phyloP scores from a whole-genome alignment of 2,797 vertebrate genomes.

The Sebastes nivosus region DNA sequence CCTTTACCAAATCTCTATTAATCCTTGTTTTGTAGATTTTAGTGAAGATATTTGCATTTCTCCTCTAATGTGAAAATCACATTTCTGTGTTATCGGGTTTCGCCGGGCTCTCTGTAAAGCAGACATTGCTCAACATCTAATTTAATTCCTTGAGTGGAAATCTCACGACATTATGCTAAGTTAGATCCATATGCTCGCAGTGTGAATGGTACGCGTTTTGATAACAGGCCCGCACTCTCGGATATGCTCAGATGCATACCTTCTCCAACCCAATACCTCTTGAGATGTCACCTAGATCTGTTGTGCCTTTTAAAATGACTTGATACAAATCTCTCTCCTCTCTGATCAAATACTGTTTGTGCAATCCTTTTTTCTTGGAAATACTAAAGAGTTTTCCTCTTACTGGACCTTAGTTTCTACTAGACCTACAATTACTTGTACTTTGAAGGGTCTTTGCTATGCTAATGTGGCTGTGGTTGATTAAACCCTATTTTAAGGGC shows the following conservation, averaged over 20 bases:
- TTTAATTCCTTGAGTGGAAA: conserved; percentile 75
- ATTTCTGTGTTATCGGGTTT: conserved; percentile 81
- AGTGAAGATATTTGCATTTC: conserved; percentile 81
- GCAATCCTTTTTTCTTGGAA: conserved; percentile 57
- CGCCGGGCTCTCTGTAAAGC: conserved; percentile 63
- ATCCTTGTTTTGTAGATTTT: conserved; percentile 82
- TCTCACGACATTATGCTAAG: conserved; percentile 74
- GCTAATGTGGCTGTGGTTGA: conserved; percentile 52
- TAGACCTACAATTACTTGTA: conserved; percentile 55
- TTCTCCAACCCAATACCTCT: conserved; percentile 71
- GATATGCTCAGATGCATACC: conserved; percentile 35
- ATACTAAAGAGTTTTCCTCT: conserved; percentile 57
- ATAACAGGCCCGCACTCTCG: conserved; percentile 62
- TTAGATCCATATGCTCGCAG: conserved; percentile 59
- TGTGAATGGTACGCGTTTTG: conserved; percentile 71
- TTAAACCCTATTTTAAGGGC: conserved; percentile 68
- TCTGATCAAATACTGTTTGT: conserved; percentile 66
- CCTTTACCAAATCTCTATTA: conserved; percentile 75
- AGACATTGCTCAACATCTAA: conserved; percentile 70
- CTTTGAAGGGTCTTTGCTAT: conserved; percentile 45
- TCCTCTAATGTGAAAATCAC: conserved; percentile 81
- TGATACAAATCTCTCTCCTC: conserved; percentile 65
- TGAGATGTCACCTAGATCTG: conserved; percentile 65
- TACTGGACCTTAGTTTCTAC: conserved; percentile 58
- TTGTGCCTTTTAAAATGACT: conserved; percentile 53